Base-by-base conservation (phyloP, 1,140 invertebrate genomes). In the Macrostomum lignano region DNA sequence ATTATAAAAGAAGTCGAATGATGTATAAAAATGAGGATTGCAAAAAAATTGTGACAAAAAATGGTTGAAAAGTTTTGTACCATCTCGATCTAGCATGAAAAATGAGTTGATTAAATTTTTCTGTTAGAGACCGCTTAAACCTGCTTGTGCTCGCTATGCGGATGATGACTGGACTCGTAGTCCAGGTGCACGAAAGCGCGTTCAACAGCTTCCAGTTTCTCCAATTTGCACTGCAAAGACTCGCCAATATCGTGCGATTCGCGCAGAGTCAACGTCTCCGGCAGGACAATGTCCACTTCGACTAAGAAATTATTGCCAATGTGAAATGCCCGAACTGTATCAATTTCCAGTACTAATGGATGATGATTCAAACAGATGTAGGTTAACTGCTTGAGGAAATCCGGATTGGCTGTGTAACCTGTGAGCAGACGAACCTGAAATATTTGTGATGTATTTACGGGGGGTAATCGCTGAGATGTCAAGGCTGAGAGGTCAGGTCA, bases 181-280 rank as follows among this genome's bases (percentile, higher is more conserved):
- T 63, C 60, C 4, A 58, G 38, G 36, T 62, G 60, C 3, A 62
- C 59, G 42, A 62, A 62, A 2, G 58, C 55, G 36, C 60, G 38
- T 36, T 63, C 60, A 7, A 62, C 61, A 29, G 56, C 47, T 7
- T 46, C 42, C 19, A 62, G 37, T 21, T 40, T 31, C 42, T 62
- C 60, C 21, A 62, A 43, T 36, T 52, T 52, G 29, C 47, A 46
- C 39, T 61, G 59, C 17, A 61, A 44, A 13, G 45, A 38, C 38
- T 61, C 59, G 2, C 48, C 48, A 29, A 61, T 59, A 40, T 61
- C 49, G 35, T 62, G 59, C 0, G 58, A 47, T 30, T 55, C 46
- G 21, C 43, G 38, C 25, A 62, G 26, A 3, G 41, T 36, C 55
- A 63, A 55, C 14, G 53, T 42, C 31, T 50, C 45, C 3, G 49